Conservation (phyloP, 2,888 invertebrate species). For the Cinara cedri region DNA sequence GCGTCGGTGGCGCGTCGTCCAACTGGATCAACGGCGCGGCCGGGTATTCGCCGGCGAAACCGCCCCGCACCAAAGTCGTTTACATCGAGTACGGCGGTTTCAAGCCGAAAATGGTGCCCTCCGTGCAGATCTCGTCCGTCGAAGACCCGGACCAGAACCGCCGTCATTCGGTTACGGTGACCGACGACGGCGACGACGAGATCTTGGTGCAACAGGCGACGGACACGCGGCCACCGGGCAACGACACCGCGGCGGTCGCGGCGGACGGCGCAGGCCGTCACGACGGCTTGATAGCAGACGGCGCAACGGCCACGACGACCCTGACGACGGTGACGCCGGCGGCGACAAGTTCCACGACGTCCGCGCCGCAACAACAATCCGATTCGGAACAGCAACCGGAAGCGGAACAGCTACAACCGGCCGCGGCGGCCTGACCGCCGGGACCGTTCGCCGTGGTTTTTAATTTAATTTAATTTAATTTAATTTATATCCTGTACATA, state of each 20-base stretch:
- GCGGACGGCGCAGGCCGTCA: background rate
- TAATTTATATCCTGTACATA: too few relatives aligned
- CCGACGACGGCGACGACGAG: background rate
- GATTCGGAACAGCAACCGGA: too few relatives aligned
- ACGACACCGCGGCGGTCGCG: background rate
- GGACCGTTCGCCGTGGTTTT: too few relatives aligned
- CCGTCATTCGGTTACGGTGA: background rate
- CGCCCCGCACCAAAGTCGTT: conserved; percentile 61
- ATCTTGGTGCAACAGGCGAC: background rate
- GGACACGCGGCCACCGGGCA: background rate
- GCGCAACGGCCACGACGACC: too few relatives aligned
- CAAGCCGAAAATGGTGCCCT: conserved; percentile 80
- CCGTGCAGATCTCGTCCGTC: conserved; percentile 66
- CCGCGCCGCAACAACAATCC: too few relatives aligned
- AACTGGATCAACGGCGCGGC: conserved; percentile 17
- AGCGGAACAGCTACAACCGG: too few relatives aligned
- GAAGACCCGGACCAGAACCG: background rate
- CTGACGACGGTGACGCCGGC: too few relatives aligned
- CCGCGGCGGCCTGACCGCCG: too few relatives aligned
- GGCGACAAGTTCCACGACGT: too few relatives aligned
- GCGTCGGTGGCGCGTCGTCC: background rate
- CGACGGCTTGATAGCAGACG: too few relatives aligned
- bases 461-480: too few relatives aligned
- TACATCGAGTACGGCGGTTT: conserved; percentile 81
- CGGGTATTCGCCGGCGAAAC: conserved; percentile 10